Base-by-base conservation (phyloP, 2,797 vertebrate genomes). In the Ptychobarbus kaznakovi region DNA sequence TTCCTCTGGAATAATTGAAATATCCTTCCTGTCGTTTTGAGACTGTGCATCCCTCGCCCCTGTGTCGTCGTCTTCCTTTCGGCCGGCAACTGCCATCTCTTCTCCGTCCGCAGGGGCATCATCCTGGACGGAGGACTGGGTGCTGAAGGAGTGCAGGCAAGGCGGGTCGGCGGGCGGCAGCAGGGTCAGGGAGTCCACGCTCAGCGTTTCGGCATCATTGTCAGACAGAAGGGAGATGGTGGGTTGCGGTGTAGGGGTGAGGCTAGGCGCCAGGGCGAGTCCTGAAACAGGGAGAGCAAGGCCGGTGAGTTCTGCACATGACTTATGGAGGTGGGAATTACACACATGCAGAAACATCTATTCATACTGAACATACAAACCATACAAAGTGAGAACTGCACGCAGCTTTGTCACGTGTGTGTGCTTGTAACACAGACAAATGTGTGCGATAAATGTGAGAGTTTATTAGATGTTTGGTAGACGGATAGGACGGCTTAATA, bases 171-270 rank as follows among this genome's bases (percentile, higher is more conserved):
- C 93, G 0, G 98, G 98, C 0, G 97, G 98, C 80, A 99, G 92
- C 72, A 99, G 94, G 0, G 98, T 99, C 61, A 99, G 96, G 0
- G 97, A 98, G 92, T 99, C 98, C 28, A 97, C 95, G 0, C 97
- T 98, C 56, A 98, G 93, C 0, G 95, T 61, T 82, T 98, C 97
- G 0, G 96, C 88, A 56, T 28, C 90, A 90, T 95, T 94, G 86
- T 97, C 96, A 0, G 96, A 97, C 87, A 99, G 94, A 81, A 99
- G 94, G 38, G 98, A 99, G 93, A 99, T 97, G 42, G 96, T 96
- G 89, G 98, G 98, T 93, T 99, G 98, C 82, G 95, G 96, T 1
- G 98, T 94, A 0, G 98, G 98, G 77, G 96, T 97, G 90, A 99
- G 96, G 93, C 98, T 99, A n/a, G 98, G 98, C 10, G 97, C 97